A percentile compares a stretch with the other conserved stretches of the same genome.
These are phyloP conservation scores for Buathra laborator DNA, from an alignment of 2,888 invertebrate genomes.

Conservation along the genomic window DNA sequence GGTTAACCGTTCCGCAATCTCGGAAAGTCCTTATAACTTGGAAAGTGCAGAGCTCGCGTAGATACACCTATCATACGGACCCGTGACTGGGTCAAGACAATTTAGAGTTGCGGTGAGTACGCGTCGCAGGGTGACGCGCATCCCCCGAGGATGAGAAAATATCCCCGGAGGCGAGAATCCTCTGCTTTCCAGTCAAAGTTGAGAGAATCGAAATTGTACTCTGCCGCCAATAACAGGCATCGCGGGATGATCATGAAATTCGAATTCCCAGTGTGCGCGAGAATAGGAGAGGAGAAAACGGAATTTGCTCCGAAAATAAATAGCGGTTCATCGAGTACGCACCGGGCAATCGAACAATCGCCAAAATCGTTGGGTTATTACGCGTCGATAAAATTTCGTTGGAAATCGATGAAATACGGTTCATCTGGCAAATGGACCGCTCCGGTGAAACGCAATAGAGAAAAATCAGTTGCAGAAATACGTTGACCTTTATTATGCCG, in stretches of 20 bases:
- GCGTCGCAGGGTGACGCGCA: not conserved
- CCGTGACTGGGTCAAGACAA: conserved; percentile 58
- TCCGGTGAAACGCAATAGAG: not conserved
- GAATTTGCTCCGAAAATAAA: not conserved
- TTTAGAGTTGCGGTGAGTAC: conserved; percentile 31
- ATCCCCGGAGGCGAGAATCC: conserved; percentile 19
- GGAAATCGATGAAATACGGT: conserved; percentile 5
- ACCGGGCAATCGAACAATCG: conserved; percentile 10
- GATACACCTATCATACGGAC: conserved; percentile 37
- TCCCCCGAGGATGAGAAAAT: conserved; percentile 23
- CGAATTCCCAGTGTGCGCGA: no score
- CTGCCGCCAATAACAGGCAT: not conserved
- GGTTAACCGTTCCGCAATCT: conserved; percentile 37
- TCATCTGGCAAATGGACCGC: conserved; percentile 22
- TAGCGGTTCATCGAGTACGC: conserved; percentile 11
- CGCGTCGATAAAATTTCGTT: not conserved
- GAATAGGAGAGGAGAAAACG: not conserved
- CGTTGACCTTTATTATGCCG: not conserved
- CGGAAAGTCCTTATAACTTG: conserved; percentile 11
- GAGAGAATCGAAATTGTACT: not conserved
- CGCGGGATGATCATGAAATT: not conserved
- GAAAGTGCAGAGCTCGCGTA: conserved; percentile 37
- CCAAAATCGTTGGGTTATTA: not conserved
- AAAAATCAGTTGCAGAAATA: not conserved
- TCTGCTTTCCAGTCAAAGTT: conserved; percentile 4